A percentile compares a stretch with the other conserved stretches of the same genome.
Evolutionary conservation across 2,888 invertebrate species (phyloP).

Genomic region (Heliconius hortense): DNA sequence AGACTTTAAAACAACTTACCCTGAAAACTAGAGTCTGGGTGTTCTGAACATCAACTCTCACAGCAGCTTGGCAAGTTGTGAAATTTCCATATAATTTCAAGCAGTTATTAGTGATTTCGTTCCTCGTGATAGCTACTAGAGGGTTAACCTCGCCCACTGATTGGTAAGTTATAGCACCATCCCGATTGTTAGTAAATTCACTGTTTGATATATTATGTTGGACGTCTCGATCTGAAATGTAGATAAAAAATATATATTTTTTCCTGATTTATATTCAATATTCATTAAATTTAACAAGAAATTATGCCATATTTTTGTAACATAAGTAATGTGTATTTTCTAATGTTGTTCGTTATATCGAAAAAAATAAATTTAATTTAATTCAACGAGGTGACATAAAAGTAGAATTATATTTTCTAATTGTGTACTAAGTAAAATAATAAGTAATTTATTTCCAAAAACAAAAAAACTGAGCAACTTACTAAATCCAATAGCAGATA

Average conservation of each 20-base stretch:
- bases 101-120: constrained; percentile 93
- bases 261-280: too few species aligned
- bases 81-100: constrained; percentile 96
- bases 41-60: constrained; percentile 95
- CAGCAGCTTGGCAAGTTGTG: constrained; percentile 92
- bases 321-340: too few species aligned
- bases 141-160: constrained; percentile 98
- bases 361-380: too few species aligned
- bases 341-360: too few species aligned
- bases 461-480: constrained; percentile 66
- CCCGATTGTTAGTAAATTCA: constrained; percentile 89
- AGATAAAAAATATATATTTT: constrained; percentile 14
- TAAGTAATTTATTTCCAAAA: neutral
- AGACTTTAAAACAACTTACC: constrained; percentile 74
- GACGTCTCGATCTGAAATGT: constrained; percentile 90
- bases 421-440: neutral
- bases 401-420: neutral
- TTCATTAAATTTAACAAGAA: too few species aligned
- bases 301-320: too few species aligned
- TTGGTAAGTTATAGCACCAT: constrained; percentile 93
- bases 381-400: too few species aligned
- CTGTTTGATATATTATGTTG: constrained; percentile 95
- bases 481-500: constrained; percentile 95
- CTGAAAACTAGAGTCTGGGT: constrained; percentile 93
- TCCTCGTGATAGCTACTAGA: constrained; percentile 91